Percentiles rank a stretch among this genome's conserved stretches.
Evolutionary conservation across 1,140 invertebrate genomes (phyloP).

Genomic region (Chelonus insularis): DNA sequence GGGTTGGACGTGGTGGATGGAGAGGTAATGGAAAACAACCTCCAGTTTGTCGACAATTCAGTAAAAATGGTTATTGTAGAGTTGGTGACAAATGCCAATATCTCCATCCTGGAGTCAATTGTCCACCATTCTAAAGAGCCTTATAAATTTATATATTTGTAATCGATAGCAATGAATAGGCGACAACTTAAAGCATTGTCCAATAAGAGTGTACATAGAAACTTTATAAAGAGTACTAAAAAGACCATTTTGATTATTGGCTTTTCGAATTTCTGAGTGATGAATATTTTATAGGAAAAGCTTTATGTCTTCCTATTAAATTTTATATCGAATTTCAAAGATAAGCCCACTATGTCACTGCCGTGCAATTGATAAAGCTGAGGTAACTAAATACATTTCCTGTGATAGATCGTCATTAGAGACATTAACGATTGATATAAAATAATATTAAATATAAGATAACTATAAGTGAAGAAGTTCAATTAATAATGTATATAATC

Average conservation of each 20-base stretch:
- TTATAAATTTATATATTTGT: not conserved
- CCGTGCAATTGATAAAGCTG: conserved; percentile 6
- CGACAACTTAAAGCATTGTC: no score
- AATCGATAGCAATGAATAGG: no score
- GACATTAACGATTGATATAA: not conserved
- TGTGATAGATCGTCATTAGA: conserved; percentile 7
- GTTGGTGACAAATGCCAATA: conserved; percentile 77
- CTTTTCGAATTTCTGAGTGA: no score
- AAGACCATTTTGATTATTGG: no score
- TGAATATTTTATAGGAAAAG: no score
- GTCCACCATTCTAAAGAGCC: conserved; percentile 55
- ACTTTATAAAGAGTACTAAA: no score
- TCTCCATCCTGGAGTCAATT: conserved; percentile 73
- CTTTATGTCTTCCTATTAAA: no score
- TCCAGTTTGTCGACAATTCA: conserved; percentile 73
- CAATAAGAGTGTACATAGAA: no score
- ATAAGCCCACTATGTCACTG: not conserved
- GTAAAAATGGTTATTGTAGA: conserved; percentile 74
- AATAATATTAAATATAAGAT: not conserved
- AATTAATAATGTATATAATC: no score
- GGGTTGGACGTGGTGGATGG: conserved; percentile 57
- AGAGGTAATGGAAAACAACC: conserved; percentile 57
- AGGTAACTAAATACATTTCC: not conserved
- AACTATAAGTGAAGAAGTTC: no score
- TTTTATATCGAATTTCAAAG: not conserved